These are phyloP conservation scores for Ptychadena robeensis DNA, from an alignment of 2,797 vertebrate genomes.

Conservation along the genomic window DNA sequence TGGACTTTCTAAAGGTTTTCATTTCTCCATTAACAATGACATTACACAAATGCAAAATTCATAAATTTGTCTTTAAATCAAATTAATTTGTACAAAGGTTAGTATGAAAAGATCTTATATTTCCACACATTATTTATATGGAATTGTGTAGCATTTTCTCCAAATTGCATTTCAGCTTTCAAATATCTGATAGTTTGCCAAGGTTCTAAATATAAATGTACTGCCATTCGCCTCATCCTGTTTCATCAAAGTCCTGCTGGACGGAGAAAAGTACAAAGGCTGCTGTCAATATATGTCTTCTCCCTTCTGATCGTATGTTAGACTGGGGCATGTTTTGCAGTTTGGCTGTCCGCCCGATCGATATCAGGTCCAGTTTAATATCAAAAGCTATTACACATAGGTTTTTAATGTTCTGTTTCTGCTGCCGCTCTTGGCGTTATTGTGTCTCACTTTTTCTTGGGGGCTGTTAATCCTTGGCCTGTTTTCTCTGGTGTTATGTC, in stretches of 20 bases:
- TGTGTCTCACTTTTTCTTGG: slow-evolving; percentile 29
- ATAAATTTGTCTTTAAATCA: no score
- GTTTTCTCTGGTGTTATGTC: slow-evolving; percentile 36
- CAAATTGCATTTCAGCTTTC: not conserved
- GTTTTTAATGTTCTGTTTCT: slow-evolving; percentile 51
- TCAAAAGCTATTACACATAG: slow-evolving; percentile 32
- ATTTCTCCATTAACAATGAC: no score
- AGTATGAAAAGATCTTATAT: not conserved
- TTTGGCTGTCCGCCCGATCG: slow-evolving; percentile 7
- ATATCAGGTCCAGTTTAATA: slow-evolving; percentile 44
- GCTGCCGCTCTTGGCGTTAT: slow-evolving; percentile 9
- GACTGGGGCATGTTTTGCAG: slow-evolving; percentile 1
- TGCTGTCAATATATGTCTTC: not conserved
- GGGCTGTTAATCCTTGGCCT: slow-evolving; percentile 52
- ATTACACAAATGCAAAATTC: no score
- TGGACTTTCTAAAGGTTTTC: no score
- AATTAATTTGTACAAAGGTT: no score
- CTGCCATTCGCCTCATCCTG: not conserved
- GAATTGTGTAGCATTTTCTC: not conserved
- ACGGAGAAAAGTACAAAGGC: slow-evolving; percentile 1
- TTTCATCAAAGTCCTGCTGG: not conserved
- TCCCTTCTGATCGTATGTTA: slow-evolving; percentile 7
- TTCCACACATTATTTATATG: not conserved
- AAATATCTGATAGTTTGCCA: not conserved
- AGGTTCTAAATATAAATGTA: not conserved